Conservation (phyloP, 1,140 invertebrate species). For the Drosophila hydei region DNA sequence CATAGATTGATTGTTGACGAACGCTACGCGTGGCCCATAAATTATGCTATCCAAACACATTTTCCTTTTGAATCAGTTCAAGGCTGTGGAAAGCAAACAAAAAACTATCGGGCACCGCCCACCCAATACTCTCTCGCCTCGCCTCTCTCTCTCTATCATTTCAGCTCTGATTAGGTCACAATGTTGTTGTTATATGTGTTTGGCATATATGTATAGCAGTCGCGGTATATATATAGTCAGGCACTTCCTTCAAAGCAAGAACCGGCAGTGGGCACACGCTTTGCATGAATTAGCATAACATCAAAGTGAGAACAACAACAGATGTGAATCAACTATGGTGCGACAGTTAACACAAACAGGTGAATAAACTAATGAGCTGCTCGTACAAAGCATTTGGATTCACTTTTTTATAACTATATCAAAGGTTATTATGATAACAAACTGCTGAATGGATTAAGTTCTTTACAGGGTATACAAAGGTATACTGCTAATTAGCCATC, state of each 20-base stretch:
- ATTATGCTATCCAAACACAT: constrained; percentile 19
- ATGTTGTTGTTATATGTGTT: constrained; percentile 9
- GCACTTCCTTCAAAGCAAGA: constrained; percentile 60
- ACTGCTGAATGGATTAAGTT: background rate
- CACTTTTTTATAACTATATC: constrained; percentile 4
- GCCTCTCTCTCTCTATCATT: background rate
- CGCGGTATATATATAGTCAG: background rate
- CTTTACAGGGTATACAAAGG: constrained; percentile 9
- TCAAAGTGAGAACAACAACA: constrained; percentile 56
- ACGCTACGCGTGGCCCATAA: constrained; percentile 49
- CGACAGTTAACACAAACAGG: constrained; percentile 61
- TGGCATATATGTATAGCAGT: background rate
- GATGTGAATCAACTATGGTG: constrained; percentile 31
- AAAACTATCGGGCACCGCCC: constrained; percentile 13
- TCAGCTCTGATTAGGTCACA: constrained; percentile 59
- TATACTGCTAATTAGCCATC: constrained; percentile 48
- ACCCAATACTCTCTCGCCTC: constrained; percentile 2
- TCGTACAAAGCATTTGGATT: constrained; percentile 21
- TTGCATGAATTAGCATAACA: constrained; percentile 76
- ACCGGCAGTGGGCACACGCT: constrained; percentile 68
- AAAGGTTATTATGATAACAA: constrained; percentile 2
- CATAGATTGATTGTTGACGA: constrained; percentile 51
- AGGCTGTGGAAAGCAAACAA: constrained; percentile 40
- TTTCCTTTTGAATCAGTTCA: constrained; percentile 19
- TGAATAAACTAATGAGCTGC: constrained; percentile 72